phyloP scores from a whole-genome alignment of 1,140 invertebrate species.

The Ooceraea biroi region DNA sequence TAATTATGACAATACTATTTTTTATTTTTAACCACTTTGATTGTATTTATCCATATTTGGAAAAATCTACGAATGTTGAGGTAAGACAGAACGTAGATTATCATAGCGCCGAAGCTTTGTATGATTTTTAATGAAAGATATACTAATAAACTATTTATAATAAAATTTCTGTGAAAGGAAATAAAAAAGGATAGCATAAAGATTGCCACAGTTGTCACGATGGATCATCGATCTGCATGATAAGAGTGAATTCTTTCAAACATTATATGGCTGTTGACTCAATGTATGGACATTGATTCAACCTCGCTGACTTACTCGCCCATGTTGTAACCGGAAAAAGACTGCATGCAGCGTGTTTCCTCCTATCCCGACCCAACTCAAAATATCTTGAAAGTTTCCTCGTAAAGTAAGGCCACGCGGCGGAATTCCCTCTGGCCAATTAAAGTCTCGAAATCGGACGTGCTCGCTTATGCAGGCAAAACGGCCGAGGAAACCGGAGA shows the following conservation, averaged over 20 bases:
- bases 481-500: conserved; percentile 52
- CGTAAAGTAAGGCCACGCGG: conserved; percentile 77
- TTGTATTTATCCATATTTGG: background rate
- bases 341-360: conserved; percentile 48
- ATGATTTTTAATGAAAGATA: background rate
- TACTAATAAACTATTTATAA: background rate
- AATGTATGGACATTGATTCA: conserved; percentile 68
- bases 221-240: conserved; percentile 4
- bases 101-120: background rate
- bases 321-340: conserved; percentile 43
- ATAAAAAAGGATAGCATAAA: background rate
- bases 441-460: conserved; percentile 83
- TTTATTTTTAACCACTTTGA: background rate
- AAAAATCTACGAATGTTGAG: background rate
- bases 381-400: conserved; percentile 79
- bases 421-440: conserved; percentile 78
- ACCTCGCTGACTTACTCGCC: conserved; percentile 57
- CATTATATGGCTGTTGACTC: conserved; percentile 36
- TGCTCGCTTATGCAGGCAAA: conserved; percentile 78
- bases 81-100: background rate
- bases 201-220: conserved; percentile 9
- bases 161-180: background rate
- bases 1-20: background rate
- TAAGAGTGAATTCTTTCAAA: conserved; percentile 40
- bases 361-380: conserved; percentile 46